These are phyloP conservation scores for Xiphorhynchus elegans DNA, from an alignment of 2,113 vertebrate species.

Conservation along the genomic window DNA sequence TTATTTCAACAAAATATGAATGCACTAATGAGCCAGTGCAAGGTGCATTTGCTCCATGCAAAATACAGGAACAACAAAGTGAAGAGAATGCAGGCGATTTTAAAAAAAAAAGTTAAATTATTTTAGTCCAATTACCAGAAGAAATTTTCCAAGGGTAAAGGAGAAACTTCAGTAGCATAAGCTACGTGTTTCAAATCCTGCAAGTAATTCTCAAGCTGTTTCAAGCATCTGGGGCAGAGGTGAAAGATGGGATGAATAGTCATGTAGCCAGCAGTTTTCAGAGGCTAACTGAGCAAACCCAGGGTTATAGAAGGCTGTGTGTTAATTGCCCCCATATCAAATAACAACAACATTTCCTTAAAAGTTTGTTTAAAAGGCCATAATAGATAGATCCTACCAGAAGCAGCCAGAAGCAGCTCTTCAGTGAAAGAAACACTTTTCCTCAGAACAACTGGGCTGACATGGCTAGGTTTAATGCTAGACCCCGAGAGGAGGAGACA, in stretches of 20 bases:
- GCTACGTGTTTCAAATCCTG: neutral
- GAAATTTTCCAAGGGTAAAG: neutral
- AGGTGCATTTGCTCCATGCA: neutral
- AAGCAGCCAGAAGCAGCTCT: constrained; percentile 93
- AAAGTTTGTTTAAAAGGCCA: constrained; percentile 68
- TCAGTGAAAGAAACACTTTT: constrained; percentile 98
- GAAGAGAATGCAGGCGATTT: neutral
- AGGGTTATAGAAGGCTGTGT: constrained; percentile 39
- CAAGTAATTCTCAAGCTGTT: neutral
- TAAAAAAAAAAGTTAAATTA: neutral
- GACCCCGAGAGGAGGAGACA: constrained; percentile 77
- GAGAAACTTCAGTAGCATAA: neutral
- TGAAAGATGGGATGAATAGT: neutral
- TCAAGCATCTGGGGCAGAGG: constrained; percentile 11
- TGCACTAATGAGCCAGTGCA: neutral
- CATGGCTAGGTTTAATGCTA: constrained; percentile 85
- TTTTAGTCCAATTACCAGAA: neutral
- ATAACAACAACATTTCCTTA: constrained; percentile 9
- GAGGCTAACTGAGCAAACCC: constrained; percentile 28
- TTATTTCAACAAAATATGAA: constrained; percentile 8
- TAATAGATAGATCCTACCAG: constrained; percentile 88
- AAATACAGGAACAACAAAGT: constrained; percentile 7
- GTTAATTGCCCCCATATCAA: constrained; percentile 17
- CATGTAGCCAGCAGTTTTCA: constrained; percentile 67
- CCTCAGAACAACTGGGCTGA: constrained; percentile 91